phyloP scores from a whole-genome alignment of 2,797 vertebrate genomes.

The Crenichthys baileyi region DNA sequence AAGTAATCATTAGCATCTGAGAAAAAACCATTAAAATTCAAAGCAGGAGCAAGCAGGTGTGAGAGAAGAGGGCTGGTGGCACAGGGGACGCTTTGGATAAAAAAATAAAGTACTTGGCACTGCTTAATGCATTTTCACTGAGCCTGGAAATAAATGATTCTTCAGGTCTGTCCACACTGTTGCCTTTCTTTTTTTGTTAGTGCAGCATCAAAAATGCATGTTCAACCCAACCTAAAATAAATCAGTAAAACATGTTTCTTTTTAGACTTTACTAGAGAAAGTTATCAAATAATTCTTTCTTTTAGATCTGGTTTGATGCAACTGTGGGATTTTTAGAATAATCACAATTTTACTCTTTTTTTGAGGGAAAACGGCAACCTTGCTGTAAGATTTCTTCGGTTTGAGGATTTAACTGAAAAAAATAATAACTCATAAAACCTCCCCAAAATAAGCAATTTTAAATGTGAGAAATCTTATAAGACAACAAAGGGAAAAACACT shows the following conservation, averaged over 20 bases:
- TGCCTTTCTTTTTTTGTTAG: not conserved
- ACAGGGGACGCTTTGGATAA: slow-evolving; percentile 23
- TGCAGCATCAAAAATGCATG: not conserved
- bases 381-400: slow-evolving; percentile 10
- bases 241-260: not conserved
- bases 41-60: slow-evolving; percentile 70
- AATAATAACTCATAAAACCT: not conserved
- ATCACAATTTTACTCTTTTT: not conserved
- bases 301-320: not conserved
- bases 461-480: slow-evolving; percentile 34
- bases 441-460: slow-evolving; percentile 24
- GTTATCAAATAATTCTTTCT: not conserved
- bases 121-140: slow-evolving; percentile 23
- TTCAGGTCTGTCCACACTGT: not conserved
- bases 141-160: slow-evolving; percentile 38
- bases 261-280: not conserved
- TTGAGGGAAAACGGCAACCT: not conserved
- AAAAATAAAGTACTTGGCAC: slow-evolving; percentile 21
- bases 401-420: not conserved
- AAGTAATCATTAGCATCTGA: slow-evolving; percentile 72
- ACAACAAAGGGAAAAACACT: slow-evolving; percentile 10
- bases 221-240: not conserved
- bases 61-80: slow-evolving; percentile 46
- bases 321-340: not conserved
- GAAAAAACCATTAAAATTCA: slow-evolving; percentile 74